Evolutionary conservation across 1,140 invertebrate species (phyloP), one percentile per base, ranked within the genome.

Genomic region (Macrostomum lignano): DNA sequence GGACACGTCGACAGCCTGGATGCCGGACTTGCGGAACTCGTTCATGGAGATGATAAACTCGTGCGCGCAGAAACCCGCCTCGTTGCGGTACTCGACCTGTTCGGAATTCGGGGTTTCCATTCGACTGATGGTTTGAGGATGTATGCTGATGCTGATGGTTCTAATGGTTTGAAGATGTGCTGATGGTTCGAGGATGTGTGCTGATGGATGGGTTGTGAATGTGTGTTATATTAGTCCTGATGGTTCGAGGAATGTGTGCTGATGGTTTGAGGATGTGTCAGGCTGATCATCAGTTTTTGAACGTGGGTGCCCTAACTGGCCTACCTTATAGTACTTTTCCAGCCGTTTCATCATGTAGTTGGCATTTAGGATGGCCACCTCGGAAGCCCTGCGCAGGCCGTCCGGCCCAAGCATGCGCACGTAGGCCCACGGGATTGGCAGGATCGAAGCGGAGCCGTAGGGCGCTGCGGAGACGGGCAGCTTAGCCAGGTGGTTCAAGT

Each of bases 391-490:
- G 31, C 70, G 70, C 20, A 98, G 55, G 1, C 86, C 86, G 36
- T 67, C 62, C 1, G 72, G 67, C 9, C 32, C 32, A 22, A 33
- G 24, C 7, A 33, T 22, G 38, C 88, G 86, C 32, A 96, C 93
- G 46, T 96, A 98, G 0, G 81, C 76, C 88, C 88, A 98, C 0
- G 86, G 93, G 39, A 98, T 96, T 2, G 88, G 84, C 20, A 96
- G 58, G 49, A 98, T 96, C 2, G 79, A 76, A 9, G 78, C 54
- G 30, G 55, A 58, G 25, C 88, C 88, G 49, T 70, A 96, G 0
- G 84, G 86, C 2, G 82, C 81, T 1, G 84, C 78, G 30, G 77
- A 82, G 1, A 96, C 79, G 1, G 77, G 73, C 1, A 13, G 7
- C 17, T 17, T n/a, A n/a, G n/a, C n/a, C n/a, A n/a, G n/a, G n/a